These are phyloP conservation scores for Schizaphis graminum DNA, from an alignment of 2,888 invertebrate genomes.

Conservation along the genomic window DNA sequence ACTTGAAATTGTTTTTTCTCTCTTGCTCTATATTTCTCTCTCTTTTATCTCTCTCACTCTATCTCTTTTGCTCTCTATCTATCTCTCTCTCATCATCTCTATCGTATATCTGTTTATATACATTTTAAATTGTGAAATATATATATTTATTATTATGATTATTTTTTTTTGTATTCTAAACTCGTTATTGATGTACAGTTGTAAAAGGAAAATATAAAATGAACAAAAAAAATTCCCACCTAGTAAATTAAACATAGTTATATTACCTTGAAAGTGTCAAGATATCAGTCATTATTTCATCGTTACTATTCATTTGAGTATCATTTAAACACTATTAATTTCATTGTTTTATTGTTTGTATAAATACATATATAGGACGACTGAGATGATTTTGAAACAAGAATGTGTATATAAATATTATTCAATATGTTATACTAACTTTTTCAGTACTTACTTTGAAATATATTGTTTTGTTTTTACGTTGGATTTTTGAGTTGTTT, in stretches of 20 bases:
- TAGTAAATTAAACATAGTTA: constrained; percentile 8
- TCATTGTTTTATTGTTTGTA: neutral
- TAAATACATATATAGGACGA: constrained; percentile 25
- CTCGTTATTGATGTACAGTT: constrained; percentile 36
- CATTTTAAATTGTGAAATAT: constrained; percentile 26
- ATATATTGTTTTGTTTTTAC: constrained; percentile 27
- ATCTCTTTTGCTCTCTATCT: neutral
- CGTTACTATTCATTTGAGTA: neutral
- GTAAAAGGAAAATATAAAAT: neutral
- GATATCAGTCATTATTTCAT: neutral
- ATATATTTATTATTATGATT: neutral
- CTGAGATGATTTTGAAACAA: constrained; percentile 33
- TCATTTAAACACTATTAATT: neutral
- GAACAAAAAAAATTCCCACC: neutral
- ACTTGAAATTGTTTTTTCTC: constrained; percentile 42
- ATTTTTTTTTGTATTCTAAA: constrained; percentile 12
- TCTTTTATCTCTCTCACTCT: neutral
- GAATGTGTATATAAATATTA: constrained; percentile 39
- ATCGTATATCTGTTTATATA: constrained; percentile 7
- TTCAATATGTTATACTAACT: constrained; percentile 13
- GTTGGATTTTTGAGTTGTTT: neutral
- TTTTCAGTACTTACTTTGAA: neutral
- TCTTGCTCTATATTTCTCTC: neutral
- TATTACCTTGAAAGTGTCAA: neutral
- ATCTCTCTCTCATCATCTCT: neutral